phyloP scores from a whole-genome alignment of 2,113 vertebrate genomes.

The Gracilinanus agilis region DNA sequence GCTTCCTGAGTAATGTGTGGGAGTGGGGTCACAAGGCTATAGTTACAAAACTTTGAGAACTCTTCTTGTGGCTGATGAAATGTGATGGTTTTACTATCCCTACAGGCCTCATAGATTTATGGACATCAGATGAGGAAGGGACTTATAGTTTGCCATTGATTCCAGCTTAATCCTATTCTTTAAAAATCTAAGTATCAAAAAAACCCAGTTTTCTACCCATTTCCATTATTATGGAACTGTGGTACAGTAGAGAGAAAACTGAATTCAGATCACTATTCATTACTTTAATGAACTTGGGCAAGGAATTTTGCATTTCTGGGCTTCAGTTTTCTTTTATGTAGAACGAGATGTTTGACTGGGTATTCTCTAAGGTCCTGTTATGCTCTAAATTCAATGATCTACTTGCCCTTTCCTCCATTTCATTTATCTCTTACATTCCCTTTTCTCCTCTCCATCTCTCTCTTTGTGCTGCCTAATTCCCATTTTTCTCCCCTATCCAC shows the following conservation, averaged over 20 bases:
- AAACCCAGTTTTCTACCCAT: not conserved
- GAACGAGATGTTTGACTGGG: not conserved
- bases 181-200: not conserved
- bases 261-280: not conserved
- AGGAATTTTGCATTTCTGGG: not conserved
- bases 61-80: not conserved
- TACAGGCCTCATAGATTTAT: not conserved
- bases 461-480: not conserved
- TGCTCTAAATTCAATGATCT: not conserved
- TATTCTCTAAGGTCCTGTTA: not conserved
- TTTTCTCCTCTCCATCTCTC: not conserved
- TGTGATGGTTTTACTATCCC: not conserved
- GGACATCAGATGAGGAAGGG: not conserved
- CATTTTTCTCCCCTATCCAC: not conserved
- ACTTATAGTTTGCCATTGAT: not conserved
- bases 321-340: not conserved
- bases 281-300: not conserved
- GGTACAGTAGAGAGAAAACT: not conserved
- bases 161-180: slow-evolving; percentile 19
- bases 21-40: not conserved
- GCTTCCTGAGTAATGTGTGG: not conserved
- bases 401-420: not conserved
- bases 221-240: not conserved
- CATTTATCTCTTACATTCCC: not conserved
- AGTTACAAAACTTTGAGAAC: not conserved